These are phyloP conservation scores for Ochotona princeps DNA, from an alignment of 2,113 vertebrate species.

Conservation along the genomic window DNA sequence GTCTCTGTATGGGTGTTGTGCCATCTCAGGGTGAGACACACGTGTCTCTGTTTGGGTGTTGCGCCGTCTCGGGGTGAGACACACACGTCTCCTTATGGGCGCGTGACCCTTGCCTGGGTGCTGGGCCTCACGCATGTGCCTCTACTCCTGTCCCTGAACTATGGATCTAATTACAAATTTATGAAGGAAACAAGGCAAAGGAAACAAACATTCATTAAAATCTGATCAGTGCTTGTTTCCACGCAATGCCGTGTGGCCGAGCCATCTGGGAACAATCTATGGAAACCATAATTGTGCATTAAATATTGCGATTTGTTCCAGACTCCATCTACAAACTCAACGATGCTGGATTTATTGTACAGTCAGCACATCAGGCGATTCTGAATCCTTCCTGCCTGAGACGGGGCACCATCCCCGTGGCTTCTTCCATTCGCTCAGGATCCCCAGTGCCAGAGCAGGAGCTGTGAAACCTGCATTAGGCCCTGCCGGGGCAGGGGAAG, in stretches of 20 bases:
- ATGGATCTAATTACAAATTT: conserved; percentile 38
- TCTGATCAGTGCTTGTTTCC: conserved; percentile 58
- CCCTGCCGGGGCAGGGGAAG: accelerated
- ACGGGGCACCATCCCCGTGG: accelerated
- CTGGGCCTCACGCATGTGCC: accelerated
- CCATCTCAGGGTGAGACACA: too few relatives aligned
- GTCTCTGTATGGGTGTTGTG: too few relatives aligned
- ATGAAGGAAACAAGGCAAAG: conserved; percentile 16
- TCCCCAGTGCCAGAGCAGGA: neutral
- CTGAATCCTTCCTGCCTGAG: accelerated
- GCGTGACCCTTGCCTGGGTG: too few relatives aligned
- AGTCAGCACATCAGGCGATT: neutral
- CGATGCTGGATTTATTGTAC: neutral
- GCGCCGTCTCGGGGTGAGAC: too few relatives aligned
- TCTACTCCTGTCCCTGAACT: neutral
- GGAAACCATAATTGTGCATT: conserved; percentile 58
- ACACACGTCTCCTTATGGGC: too few relatives aligned
- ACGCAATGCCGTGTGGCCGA: neutral
- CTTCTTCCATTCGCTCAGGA: neutral
- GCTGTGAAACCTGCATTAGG: too few relatives aligned
- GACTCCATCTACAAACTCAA: neutral
- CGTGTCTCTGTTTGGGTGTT: too few relatives aligned
- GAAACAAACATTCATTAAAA: conserved; percentile 65
- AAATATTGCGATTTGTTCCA: conserved; percentile 61
- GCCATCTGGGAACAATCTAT: conserved; percentile 71